Base-by-base conservation (phyloP, 2,888 invertebrate species). In the Amitus sp. region DNA sequence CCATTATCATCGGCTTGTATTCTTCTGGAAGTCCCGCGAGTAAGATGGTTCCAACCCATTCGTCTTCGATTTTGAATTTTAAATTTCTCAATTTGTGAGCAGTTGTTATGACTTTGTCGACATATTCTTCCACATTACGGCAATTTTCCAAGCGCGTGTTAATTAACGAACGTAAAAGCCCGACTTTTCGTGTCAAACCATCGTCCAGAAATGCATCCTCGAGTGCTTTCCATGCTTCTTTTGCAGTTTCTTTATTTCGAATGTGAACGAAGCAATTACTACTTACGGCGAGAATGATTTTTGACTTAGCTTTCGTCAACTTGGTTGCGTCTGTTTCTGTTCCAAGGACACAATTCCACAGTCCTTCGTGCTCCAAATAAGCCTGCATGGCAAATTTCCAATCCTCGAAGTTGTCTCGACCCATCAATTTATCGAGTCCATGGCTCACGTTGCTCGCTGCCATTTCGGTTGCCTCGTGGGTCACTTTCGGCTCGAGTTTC, bases 1-100 rank as follows among this genome's bases (percentile, higher is more conserved):
- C 69, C 63, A 73, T 71, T n/a, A 76, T 72, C 72, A 77, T 73
- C 4, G 75, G 74, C 19, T 62, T 59, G 47, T 71, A 74, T 18
- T 66, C 52, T 15, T 74, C 72, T 15, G 73, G 69, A 10, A 76
- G 45, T 17, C 73, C 72, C n/a, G 74, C 71, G 10, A 77, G 51
- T 39, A 77, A 53, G 2, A 78, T 53, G 1, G 73, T 68, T 3
- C 72, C 74, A 3, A 78, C 49, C 72, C 73, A 76, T 57, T 73
- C 68, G 15, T 75, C 73, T 2, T 48, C 28, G 9, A 75, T 54
- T 27, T 71, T 61, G 18, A 76, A 66, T 9, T 70, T 67, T 4
- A 73, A 65, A 9, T 48, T 67, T 6, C 52, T 67, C 10, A 76
- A 45, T 62, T 75, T 73, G 15, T 77, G 67, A 0, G 73, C 70